Percentiles rank a stretch among this genome's conserved stretches.
These are phyloP conservation scores for Pachyseris speciosa DNA, from an alignment of 64 coral and sea anemone species.

Conservation along the genomic window DNA sequence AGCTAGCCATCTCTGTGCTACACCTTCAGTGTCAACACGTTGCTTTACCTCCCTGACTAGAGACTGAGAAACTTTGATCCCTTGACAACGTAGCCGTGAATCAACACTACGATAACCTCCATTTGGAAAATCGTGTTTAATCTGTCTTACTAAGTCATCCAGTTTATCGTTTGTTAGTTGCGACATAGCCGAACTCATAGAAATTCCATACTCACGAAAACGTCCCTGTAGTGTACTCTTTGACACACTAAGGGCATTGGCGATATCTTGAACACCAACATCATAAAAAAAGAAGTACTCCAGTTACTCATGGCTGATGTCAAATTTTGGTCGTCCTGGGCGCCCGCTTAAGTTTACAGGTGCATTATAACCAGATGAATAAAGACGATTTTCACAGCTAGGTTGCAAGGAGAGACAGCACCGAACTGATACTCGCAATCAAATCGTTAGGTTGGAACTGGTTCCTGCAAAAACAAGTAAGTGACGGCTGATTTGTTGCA, in stretches of 20 bases:
- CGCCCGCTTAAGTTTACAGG: slow-evolving; percentile 20
- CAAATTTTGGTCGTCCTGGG: slow-evolving; percentile 46
- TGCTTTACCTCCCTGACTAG: slow-evolving; percentile 34
- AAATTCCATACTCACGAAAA: slow-evolving; percentile 37
- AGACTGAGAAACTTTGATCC: slow-evolving; percentile 49
- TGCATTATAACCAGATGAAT: slow-evolving; percentile 42
- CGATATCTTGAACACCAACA: slow-evolving; percentile 54
- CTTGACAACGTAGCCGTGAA: slow-evolving; percentile 47
- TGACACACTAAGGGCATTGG: slow-evolving; percentile 57
- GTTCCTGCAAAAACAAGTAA: slow-evolving; percentile 40
- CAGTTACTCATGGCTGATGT: slow-evolving; percentile 52
- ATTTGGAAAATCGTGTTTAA: slow-evolving; percentile 59
- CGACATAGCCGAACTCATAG: slow-evolving; percentile 17
- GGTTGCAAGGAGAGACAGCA: slow-evolving; percentile 19
- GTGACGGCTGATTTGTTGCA: slow-evolving; percentile 60
- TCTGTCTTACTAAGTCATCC: slow-evolving; percentile 24
- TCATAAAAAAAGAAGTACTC: slow-evolving; percentile 73
- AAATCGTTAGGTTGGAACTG: slow-evolving; percentile 12
- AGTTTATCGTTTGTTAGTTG: slow-evolving; percentile 32
- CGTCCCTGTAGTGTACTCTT: slow-evolving; percentile 58
- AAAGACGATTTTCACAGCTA: slow-evolving; percentile 33
- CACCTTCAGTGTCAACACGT: slow-evolving; percentile 24
- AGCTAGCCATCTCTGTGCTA: slow-evolving; percentile 36
- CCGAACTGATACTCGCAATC: slow-evolving; percentile 21
- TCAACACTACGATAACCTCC: slow-evolving; percentile 31